These are phyloP conservation scores for Mionectes macconnelli DNA, from an alignment of 2,113 vertebrate species.

Conservation along the genomic window DNA sequence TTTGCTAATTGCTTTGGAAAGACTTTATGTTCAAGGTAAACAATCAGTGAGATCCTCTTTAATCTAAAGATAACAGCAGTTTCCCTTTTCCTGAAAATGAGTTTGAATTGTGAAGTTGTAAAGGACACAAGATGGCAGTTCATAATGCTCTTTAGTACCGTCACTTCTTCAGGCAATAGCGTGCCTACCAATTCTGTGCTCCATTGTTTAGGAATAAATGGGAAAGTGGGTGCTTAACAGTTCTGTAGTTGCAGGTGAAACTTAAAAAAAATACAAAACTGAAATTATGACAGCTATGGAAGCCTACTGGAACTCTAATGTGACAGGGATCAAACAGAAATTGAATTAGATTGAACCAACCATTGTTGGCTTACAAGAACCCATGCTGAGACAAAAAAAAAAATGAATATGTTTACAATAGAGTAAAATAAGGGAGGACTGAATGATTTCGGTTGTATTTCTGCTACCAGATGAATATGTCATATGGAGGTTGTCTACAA, in stretches of 20 bases:
- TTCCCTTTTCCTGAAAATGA: neutral
- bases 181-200: neutral
- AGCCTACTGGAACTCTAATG: neutral
- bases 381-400: neutral
- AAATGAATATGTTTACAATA: neutral
- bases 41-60: neutral
- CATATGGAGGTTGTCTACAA: neutral
- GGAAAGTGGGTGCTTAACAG: neutral
- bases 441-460: neutral
- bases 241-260: neutral
- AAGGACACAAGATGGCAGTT: neutral
- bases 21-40: neutral
- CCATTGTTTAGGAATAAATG: neutral
- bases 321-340: neutral
- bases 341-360: neutral
- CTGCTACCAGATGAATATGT: neutral
- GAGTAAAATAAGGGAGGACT: neutral
- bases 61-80: neutral
- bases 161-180: neutral
- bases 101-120: neutral
- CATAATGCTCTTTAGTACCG: neutral
- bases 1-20: constrained; percentile 9
- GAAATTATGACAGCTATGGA: neutral
- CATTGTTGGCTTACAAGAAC: neutral
- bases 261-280: neutral